Evolutionary conservation across 2,888 invertebrate genomes (phyloP).

Genomic region (Camponotus fellah): DNA sequence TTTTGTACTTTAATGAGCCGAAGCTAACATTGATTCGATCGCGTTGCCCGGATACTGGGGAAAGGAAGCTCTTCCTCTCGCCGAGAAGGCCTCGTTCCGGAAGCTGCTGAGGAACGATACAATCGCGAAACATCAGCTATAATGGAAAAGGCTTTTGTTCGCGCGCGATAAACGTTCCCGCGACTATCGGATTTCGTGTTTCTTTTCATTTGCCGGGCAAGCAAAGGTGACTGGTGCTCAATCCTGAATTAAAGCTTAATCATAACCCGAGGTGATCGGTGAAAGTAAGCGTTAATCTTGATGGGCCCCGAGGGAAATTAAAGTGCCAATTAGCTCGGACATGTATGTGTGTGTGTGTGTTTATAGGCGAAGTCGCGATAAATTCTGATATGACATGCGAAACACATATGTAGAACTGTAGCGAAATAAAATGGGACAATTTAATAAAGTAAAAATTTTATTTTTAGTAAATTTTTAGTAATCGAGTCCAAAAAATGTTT

Average conservation of each 20-base stretch:
- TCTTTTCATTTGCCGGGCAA: conserved; percentile 1
- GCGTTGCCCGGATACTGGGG: neutral
- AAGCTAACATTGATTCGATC: conserved; percentile 3
- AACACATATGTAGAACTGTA: neutral
- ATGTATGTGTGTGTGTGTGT: neutral
- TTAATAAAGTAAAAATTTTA: too few species aligned
- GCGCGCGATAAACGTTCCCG: conserved; percentile 21
- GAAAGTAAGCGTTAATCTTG: conserved; percentile 30
- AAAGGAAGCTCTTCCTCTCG: conserved; percentile 30
- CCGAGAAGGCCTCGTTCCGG: conserved; percentile 18
- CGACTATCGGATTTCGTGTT: conserved; percentile 26
- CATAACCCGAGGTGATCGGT: conserved; percentile 15
- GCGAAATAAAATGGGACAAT: neutral
- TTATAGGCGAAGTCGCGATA: neutral
- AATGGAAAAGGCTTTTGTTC: conserved; percentile 39
- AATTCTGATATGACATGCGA: neutral
- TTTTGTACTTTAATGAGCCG: conserved; percentile 21
- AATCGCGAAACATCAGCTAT: conserved; percentile 22
- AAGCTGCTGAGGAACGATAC: conserved; percentile 7
- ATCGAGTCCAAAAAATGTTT: neutral
- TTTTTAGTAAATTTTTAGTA: neutral
- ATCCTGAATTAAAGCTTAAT: conserved; percentile 40
- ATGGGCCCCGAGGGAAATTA: conserved; percentile 3
- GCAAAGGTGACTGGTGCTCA: conserved; percentile 27
- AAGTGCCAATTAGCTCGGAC: neutral